Base-by-base conservation (phyloP, 2,797 vertebrate genomes). In the Pristis pectinata region DNA sequence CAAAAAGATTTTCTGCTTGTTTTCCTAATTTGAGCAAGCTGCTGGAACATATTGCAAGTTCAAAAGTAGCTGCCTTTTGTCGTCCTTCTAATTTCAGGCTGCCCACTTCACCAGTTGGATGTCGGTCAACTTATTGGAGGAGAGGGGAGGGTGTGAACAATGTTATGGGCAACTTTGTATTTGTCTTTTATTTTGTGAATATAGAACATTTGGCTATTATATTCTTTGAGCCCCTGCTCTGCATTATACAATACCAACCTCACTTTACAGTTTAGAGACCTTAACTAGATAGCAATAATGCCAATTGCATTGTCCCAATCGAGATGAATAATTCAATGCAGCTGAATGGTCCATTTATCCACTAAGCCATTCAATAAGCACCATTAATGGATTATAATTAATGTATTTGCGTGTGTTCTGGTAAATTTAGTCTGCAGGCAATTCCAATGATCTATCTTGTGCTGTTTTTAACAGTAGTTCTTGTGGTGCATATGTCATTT, bases 311-410 rank as follows among this genome's bases (percentile, higher is more conserved):
- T 83, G 44, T 49, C 82, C 27, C 8, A 85, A 13, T 85, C 85
- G 44, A 34, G 9, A 30, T 56, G 24, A 85, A 27, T 27, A 53
- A 85, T 85, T 56, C 24, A 83, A 53, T 19, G 11, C 49, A 27
- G 27, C 22, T 49, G 27, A 24, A 83, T 56, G 76, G 34, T 79
- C n/a, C n/a, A 37, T 17, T 30, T 56, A 56, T 11, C 24, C 82
- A 85, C 49, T 85, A 85, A 85, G 82, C 49, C 22, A 30, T 85
- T 85, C 44, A 85, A 30, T 85, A 85, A 56, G 49, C 82, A 85
- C 24, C 24, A 30, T 85, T 30, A 85, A 85, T 85, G 49, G 49
- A 85, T 85, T 44, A 83, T 83, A 85, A 30, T 85, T 77, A 77
- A 13, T 34, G 30, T 22, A 82, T 44, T 82, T 44, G 2, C 7